Evolutionary conservation across 2,113 vertebrate genomes (phyloP).

Genomic region (human): DNA sequence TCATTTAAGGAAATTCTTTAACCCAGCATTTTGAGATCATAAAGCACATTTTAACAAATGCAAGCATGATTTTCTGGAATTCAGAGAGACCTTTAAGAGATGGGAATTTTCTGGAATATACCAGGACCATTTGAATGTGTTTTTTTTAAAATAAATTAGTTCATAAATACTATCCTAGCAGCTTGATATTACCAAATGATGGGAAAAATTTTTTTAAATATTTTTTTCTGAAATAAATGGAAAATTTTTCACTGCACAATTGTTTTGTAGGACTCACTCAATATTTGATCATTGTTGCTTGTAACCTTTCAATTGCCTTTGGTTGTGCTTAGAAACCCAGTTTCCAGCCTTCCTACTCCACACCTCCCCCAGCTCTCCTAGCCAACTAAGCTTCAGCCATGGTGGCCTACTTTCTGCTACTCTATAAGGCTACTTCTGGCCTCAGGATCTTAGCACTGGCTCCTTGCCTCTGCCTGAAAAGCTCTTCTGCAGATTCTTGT

Average conservation of each 20-base stretch:
- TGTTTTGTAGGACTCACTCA: background rate
- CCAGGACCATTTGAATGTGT: background rate
- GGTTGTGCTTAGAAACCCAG: background rate
- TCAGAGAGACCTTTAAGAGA: conserved; percentile 24
- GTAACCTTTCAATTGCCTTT: background rate
- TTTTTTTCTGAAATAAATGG: background rate
- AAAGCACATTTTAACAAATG: conserved; percentile 61
- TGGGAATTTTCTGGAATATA: conserved; percentile 19
- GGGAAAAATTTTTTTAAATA: background rate
- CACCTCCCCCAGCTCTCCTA: background rate
- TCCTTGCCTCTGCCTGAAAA: background rate
- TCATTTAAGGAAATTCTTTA: conserved; percentile 71
- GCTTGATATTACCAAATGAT: conserved; percentile 20
- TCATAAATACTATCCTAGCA: background rate
- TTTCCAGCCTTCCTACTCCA: background rate
- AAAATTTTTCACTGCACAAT: background rate
- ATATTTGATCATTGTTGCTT: background rate
- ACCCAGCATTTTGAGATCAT: conserved; percentile 62
- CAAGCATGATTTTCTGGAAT: conserved; percentile 53
- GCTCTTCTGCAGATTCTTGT: background rate
- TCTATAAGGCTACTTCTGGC: background rate
- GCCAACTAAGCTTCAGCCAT: background rate
- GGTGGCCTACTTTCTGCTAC: background rate
- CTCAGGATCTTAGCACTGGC: background rate
- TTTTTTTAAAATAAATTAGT: conserved; percentile 53